A percentile compares a stretch with the other conserved stretches of the same genome.
Evolutionary conservation across 2,797 vertebrate species (phyloP).

Genomic region (Capromys pilorides): DNA sequence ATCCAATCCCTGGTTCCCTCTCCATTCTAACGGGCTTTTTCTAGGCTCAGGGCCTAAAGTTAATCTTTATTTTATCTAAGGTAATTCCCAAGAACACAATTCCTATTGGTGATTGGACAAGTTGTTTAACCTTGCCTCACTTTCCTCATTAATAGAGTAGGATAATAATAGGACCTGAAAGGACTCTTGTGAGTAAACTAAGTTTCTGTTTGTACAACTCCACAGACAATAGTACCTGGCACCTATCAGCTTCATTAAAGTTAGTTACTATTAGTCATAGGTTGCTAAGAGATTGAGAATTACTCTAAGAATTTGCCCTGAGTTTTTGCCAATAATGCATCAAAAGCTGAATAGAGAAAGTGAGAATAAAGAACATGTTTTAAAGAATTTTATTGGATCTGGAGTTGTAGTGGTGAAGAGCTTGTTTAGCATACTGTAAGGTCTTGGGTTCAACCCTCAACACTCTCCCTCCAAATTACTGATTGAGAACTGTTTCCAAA

Average conservation of each 20-base stretch:
- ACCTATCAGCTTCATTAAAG: background rate
- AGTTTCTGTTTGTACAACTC: background rate
- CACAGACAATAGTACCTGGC: background rate
- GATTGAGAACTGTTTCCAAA: conserved; percentile 46
- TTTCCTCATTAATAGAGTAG: conserved; percentile 61
- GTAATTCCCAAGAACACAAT: conserved; percentile 31
- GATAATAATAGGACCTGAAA: conserved; percentile 14
- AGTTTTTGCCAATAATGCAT: conserved; percentile 22
- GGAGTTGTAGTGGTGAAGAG: background rate
- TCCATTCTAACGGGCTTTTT: conserved; percentile 57
- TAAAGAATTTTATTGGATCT: conserved; percentile 6
- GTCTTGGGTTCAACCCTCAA: background rate
- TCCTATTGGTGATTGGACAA: background rate
- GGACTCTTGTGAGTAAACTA: conserved; percentile 4
- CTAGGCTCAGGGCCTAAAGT: conserved; percentile 61
- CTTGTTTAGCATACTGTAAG: background rate
- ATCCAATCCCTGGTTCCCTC: conserved; percentile 52
- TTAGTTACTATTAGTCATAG: background rate
- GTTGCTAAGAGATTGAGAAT: background rate
- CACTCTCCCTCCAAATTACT: background rate
- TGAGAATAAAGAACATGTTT: background rate
- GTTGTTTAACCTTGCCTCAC: conserved; percentile 49
- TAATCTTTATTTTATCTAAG: conserved; percentile 58
- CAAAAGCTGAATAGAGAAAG: conserved; percentile 21
- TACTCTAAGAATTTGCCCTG: background rate